Evolutionary conservation across 2,888 invertebrate genomes (phyloP).

Genomic region (Coelinius sp.): DNA sequence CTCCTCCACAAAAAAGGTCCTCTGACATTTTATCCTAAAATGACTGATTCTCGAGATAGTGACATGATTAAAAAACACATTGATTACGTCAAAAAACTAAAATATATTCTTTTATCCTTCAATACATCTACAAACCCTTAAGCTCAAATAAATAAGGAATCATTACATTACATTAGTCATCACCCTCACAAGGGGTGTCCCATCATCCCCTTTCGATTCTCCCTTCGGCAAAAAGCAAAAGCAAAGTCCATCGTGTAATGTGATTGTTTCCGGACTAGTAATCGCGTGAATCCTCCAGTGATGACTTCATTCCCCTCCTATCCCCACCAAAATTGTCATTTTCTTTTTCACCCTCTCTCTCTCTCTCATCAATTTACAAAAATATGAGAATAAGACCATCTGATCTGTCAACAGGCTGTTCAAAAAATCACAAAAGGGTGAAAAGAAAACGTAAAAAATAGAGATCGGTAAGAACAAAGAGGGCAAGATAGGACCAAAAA

Average conservation of each 20-base stretch:
- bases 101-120: not conserved
- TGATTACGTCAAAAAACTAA: not conserved
- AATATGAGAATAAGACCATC: not conserved
- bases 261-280: conserved; percentile 69
- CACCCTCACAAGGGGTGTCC: conserved; percentile 42
- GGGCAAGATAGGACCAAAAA: conserved; percentile 1
- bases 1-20: too few species aligned
- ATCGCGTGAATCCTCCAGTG: conserved; percentile 53
- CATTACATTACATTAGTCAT: conserved; percentile 59
- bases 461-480: conserved; percentile 43
- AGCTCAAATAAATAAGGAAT: conserved; percentile 60
- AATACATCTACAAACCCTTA: conserved; percentile 37
- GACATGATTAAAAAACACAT: not conserved
- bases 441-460: conserved; percentile 43
- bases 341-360: not conserved
- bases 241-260: conserved; percentile 60
- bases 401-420: conserved; percentile 20
- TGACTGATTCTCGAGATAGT: too few species aligned
- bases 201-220: conserved; percentile 25
- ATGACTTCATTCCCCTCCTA: conserved; percentile 65
- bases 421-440: conserved; percentile 5
- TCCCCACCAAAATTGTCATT: conserved; percentile 41
- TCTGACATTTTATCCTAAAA: too few species aligned
- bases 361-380: not conserved
- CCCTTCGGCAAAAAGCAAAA: conserved; percentile 35